Evolutionary conservation across 2,113 vertebrate genomes (phyloP).

Genomic region (Oxyruncus cristatus): DNA sequence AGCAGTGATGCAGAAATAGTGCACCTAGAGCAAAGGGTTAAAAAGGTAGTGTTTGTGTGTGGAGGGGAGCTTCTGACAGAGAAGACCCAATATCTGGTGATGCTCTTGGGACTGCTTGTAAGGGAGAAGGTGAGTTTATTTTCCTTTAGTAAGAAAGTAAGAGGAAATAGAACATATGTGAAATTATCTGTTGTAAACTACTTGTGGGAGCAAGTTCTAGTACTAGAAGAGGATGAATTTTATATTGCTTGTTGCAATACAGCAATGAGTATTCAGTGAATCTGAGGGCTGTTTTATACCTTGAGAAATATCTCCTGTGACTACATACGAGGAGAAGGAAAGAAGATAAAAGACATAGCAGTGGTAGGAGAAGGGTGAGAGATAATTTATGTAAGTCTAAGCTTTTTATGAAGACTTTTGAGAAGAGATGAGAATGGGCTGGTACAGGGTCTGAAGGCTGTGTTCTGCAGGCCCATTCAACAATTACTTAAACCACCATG

Average conservation of each 20-base stretch:
- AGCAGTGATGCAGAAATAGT: background rate
- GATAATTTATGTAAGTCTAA: background rate
- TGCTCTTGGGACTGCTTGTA: fast-evolving
- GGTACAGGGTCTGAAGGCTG: background rate
- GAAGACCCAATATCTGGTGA: fast-evolving
- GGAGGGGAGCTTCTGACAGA: background rate
- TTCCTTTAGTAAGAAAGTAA: background rate
- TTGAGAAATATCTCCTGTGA: background rate
- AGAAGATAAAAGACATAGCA: background rate
- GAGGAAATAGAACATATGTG: background rate
- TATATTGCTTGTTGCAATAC: fast-evolving
- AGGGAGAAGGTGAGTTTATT: background rate
- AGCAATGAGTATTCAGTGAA: background rate
- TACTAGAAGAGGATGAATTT: background rate
- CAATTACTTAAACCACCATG: background rate
- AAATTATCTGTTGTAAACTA: background rate
- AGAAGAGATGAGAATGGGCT: background rate
- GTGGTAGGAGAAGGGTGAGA: background rate
- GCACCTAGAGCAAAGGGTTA: fast-evolving
- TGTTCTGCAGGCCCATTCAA: background rate
- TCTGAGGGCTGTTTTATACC: background rate
- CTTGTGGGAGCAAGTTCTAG: background rate
- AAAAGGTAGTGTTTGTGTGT: fast-evolving
- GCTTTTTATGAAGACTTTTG: background rate
- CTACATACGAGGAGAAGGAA: background rate